phyloP scores from a whole-genome alignment of 1,140 invertebrate species.

The Drosophila obscura region DNA sequence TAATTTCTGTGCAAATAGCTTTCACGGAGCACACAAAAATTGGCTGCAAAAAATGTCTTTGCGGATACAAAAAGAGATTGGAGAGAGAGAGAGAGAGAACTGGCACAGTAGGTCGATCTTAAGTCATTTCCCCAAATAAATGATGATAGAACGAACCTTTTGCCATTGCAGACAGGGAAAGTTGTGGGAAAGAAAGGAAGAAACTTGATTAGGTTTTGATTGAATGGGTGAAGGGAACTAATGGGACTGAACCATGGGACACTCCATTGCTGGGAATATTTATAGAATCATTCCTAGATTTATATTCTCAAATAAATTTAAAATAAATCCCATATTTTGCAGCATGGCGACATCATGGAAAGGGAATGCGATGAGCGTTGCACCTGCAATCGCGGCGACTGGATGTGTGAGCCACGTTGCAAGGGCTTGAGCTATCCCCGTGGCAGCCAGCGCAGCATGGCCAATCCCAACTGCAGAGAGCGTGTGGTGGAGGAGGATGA shows the following conservation, averaged over 20 bases:
- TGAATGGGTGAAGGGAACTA: no score
- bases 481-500: slow-evolving; percentile 87
- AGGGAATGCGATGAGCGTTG: slow-evolving; percentile 90
- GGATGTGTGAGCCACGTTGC: slow-evolving; percentile 89
- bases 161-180: slow-evolving; percentile 23
- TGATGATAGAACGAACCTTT: slow-evolving; percentile 39
- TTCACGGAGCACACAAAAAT: slow-evolving; percentile 47
- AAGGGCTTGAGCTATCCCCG: slow-evolving; percentile 86
- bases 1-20: slow-evolving; percentile 59
- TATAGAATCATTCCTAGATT: neutral
- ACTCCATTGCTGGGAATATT: no score
- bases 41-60: slow-evolving; percentile 36
- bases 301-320: no score
- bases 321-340: slow-evolving; percentile 6
- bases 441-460: slow-evolving; percentile 85
- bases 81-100: slow-evolving; percentile 10
- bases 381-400: slow-evolving; percentile 87
- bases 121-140: slow-evolving; percentile 44
- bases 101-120: slow-evolving; percentile 50
- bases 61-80: slow-evolving; percentile 27
- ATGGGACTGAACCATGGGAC: no score
- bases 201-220: no score
- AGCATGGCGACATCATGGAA: slow-evolving; percentile 87
- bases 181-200: slow-evolving; percentile 1
- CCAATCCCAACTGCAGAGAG: slow-evolving; percentile 90